Evolutionary conservation across 1,140 invertebrate species (phyloP).

Genomic region (Laodelphax striatellus): DNA sequence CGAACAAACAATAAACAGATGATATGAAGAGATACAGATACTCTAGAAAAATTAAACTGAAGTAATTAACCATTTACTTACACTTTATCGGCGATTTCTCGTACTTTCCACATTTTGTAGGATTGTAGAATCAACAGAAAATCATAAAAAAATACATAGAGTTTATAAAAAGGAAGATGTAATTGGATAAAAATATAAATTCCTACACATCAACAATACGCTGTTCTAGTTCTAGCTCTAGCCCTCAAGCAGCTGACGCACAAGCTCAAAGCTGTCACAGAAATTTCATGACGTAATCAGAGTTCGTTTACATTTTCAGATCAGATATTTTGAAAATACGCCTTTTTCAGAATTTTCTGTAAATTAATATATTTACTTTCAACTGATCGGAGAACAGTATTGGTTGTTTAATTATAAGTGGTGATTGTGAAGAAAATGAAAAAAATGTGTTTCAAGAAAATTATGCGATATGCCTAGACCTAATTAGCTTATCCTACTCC

Average conservation of each 20-base stretch:
- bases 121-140: background rate
- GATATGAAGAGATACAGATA: background rate
- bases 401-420: too few relatives aligned
- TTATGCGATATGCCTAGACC: too few relatives aligned
- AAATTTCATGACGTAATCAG: background rate
- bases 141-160: background rate
- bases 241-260: background rate
- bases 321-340: too few relatives aligned
- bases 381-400: too few relatives aligned
- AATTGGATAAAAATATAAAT: background rate
- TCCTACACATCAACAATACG: background rate
- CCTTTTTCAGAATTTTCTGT: too few relatives aligned
- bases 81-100: conserved; percentile 91
- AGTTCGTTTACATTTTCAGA: too few relatives aligned
- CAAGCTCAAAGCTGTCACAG: background rate
- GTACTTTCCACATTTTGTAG: conserved; percentile 84
- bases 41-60: background rate
- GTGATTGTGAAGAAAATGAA: too few relatives aligned
- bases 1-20: conserved; percentile 1
- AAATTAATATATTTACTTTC: too few relatives aligned
- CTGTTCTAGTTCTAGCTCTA: background rate
- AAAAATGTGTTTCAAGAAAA: too few relatives aligned
- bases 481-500: too few relatives aligned
- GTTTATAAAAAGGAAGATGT: background rate
- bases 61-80: conserved; percentile 47